These are phyloP conservation scores for Mesochorus sp. DNA, from an alignment of 2,888 invertebrate species.

Conservation along the genomic window DNA sequence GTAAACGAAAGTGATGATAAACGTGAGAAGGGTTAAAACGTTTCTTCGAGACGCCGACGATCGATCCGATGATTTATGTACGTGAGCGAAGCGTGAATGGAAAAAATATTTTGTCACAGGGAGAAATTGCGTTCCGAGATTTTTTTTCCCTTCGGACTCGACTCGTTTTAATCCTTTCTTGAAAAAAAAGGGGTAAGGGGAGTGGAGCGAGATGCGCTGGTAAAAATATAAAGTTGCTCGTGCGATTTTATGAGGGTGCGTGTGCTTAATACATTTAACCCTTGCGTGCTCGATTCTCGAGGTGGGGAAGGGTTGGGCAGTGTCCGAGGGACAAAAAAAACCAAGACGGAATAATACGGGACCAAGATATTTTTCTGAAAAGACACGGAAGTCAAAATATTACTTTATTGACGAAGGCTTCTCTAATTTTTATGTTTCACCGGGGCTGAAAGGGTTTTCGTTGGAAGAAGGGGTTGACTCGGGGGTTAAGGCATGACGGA, in stretches of 20 bases:
- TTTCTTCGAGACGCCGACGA: constrained; percentile 43
- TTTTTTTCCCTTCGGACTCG: constrained; percentile 17
- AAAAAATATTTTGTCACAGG: constrained; percentile 15
- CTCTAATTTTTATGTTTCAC: constrained; percentile 66
- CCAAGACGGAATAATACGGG: background rate
- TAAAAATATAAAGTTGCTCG: constrained; percentile 76
- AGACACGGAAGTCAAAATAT: constrained; percentile 76
- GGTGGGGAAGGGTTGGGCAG: constrained; percentile 70
- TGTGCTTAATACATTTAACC: constrained; percentile 71
- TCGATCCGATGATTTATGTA: constrained; percentile 74
- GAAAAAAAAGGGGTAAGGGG: constrained; percentile 55
- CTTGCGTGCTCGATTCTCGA: constrained; percentile 66
- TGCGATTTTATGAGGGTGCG: constrained; percentile 70
- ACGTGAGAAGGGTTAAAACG: constrained; percentile 8
- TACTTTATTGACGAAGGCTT: constrained; percentile 76
- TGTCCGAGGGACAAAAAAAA: constrained; percentile 31
- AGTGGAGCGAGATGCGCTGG: constrained; percentile 29
- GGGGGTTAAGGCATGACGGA: constrained; percentile 24
- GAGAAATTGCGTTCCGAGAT: constrained; percentile 6
- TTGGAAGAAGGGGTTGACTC: constrained; percentile 67
- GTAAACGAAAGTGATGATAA: background rate
- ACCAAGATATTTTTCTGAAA: constrained; percentile 9
- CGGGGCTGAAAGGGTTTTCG: constrained; percentile 61
- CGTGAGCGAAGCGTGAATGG: background rate
- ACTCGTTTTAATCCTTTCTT: constrained; percentile 43